A percentile compares a stretch with the other conserved stretches of the same genome.
These are phyloP conservation scores for Lerema accius DNA, from an alignment of 1,140 invertebrate genomes.

Conservation along the genomic window DNA sequence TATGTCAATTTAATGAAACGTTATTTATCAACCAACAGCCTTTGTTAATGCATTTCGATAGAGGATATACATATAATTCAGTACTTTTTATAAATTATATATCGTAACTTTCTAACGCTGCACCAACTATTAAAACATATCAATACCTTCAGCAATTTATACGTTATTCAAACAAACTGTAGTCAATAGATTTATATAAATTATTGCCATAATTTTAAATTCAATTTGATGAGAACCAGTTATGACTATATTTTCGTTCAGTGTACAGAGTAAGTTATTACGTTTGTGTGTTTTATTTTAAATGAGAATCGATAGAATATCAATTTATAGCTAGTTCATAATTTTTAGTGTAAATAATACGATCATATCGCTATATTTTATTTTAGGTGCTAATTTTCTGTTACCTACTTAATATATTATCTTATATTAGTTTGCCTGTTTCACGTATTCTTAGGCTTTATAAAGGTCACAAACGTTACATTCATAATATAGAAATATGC, in stretches of 20 bases:
- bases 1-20: background rate
- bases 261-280: constrained; percentile 81
- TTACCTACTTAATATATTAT: constrained; percentile 51
- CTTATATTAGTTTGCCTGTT: constrained; percentile 43
- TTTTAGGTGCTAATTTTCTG: constrained; percentile 74
- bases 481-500: constrained; percentile 13
- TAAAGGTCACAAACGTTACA: constrained; percentile 62
- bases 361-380: constrained; percentile 69
- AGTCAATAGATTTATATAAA: constrained; percentile 53
- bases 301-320: constrained; percentile 68
- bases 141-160: constrained; percentile 19
- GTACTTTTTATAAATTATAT: constrained; percentile 27
- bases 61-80: constrained; percentile 3
- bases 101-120: constrained; percentile 3
- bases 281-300: constrained; percentile 70
- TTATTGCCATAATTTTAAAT: constrained; percentile 72
- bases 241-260: constrained; percentile 46
- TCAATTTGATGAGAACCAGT: constrained; percentile 62
- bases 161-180: constrained; percentile 34
- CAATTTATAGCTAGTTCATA: constrained; percentile 73
- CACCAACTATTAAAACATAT: constrained; percentile 34
- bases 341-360: constrained; percentile 73
- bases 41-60: constrained; percentile 40
- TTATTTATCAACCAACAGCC: constrained; percentile 4
- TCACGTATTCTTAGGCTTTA: constrained; percentile 51